These are phyloP conservation scores for Cygnus buccinator DNA, from an alignment of 2,113 vertebrate species.

Conservation along the genomic window DNA sequence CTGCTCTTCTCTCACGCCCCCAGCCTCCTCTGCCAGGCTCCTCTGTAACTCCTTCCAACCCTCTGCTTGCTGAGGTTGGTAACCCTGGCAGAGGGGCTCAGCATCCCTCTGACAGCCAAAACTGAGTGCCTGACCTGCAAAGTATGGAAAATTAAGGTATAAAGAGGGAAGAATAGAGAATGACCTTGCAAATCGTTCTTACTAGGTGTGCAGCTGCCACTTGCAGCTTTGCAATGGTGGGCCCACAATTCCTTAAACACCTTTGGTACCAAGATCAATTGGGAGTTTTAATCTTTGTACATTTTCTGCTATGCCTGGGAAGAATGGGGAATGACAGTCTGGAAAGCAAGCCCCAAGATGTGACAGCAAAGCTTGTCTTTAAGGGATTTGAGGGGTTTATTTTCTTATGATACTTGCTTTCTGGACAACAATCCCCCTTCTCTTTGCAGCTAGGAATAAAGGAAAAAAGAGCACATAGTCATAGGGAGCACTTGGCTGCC, in stretches of 20 bases:
- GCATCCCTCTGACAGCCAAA: not conserved
- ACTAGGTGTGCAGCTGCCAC: not conserved
- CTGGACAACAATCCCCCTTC: conserved; percentile 21
- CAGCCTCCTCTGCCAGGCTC: not conserved
- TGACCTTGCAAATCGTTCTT: not conserved
- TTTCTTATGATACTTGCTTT: conserved; percentile 44
- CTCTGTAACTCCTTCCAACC: not conserved
- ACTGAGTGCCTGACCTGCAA: not conserved
- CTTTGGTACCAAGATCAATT: not conserved
- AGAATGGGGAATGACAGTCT: not conserved
- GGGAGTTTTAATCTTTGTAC: not conserved
- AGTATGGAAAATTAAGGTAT: not conserved
- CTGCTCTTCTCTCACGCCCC: not conserved
- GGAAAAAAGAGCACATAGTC: conserved; percentile 25
- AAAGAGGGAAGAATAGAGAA: not conserved
- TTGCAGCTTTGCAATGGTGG: not conserved
- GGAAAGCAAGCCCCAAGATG: not conserved
- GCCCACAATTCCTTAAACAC: not conserved
- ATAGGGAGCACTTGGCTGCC: not conserved
- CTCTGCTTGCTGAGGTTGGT: not conserved
- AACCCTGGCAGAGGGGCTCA: not conserved
- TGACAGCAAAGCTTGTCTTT: conserved; percentile 42
- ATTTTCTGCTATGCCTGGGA: not conserved
- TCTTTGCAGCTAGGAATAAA: conserved; percentile 45
- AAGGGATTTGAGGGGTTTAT: conserved; percentile 52